Base-by-base conservation (phyloP, 1,140 invertebrate genomes). In the Drosophila mojavensis region DNA sequence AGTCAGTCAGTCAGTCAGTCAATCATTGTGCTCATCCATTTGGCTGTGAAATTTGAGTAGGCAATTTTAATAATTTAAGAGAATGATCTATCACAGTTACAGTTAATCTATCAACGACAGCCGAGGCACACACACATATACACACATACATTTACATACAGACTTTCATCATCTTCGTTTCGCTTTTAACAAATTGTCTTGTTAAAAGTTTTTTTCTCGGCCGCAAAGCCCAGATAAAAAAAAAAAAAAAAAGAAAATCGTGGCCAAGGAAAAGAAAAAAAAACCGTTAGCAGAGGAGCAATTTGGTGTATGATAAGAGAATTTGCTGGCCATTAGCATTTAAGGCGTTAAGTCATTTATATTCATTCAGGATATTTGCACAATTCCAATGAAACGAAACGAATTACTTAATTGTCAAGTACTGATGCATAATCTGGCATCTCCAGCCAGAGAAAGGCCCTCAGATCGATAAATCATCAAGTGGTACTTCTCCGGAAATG, bases 11-110 rank as follows among this genome's bases (percentile, higher is more conserved):
- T 69, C 72, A 59, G 59, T 69, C 72, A 72, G 69, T 85, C 71
- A 77, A 72, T 88, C 82, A 88, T 75, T 56, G 17, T 3, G 33
- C 26, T 55, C 48, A n/a, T 48, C 62, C 55, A 69, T 75, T 80
- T 83, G 73, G 64, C 69, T 86, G 69, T 89, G 84, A 88, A 89
- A 88, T 84, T 89, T 86, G 85, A 90, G 85, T 81, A 79, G 86
- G 86, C 81, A 79, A 90, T 90, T 89, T 78, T 91, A 91, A 91
- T 91, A 91, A 85, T 91, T 91, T 91, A 90, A 91, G 86, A 82
- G 90, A 91, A 91, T 91, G 90, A 91, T 91, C 90, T 90, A 88
- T 91, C 90, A 91, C 85, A 79, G 90, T 84, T 90, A 90, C 90
- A 90, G 43, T 47, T 47, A 15, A 17, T 47, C 43, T 17, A 47